Conservation (phyloP, 2,797 vertebrate genomes). For the Sardinella longiceps region DNA sequence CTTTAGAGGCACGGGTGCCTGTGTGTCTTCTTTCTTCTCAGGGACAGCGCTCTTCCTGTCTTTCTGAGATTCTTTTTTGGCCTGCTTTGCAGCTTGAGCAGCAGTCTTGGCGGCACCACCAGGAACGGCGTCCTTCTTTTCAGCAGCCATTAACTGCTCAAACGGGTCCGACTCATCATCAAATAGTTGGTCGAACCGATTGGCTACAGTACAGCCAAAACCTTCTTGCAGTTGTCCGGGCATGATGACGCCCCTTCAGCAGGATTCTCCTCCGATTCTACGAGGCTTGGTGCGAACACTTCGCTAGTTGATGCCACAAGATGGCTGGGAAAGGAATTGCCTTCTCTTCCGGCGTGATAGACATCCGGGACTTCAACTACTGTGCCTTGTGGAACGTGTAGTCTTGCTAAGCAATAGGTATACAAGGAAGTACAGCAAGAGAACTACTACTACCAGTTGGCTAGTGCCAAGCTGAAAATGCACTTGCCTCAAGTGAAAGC, state of each 20-base stretch:
- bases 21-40: conserved; percentile 87
- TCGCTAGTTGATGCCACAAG: conserved; percentile 93
- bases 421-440: fast-evolving
- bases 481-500: not conserved
- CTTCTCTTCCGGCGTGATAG: conserved; percentile 96
- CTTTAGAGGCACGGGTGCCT: conserved; percentile 85
- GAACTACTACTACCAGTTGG: fast-evolving
- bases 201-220: conserved; percentile 96
- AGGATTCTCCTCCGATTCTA: conserved; percentile 97
- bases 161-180: conserved; percentile 97
- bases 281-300: conserved; percentile 90
- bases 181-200: conserved; percentile 98
- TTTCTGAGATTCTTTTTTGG: conserved; percentile 93
- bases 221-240: conserved; percentile 99
- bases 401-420: conserved; percentile 54
- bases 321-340: conserved; percentile 93
- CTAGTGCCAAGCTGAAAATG: not conserved
- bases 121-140: conserved; percentile 87
- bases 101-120: conserved; percentile 85
- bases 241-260: conserved; percentile 98
- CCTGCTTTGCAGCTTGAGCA: conserved; percentile 85
- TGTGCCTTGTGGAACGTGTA: conserved; percentile 77
- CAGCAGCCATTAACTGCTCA: conserved; percentile 90
- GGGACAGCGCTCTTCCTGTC: conserved; percentile 85
- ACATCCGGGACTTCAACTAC: conserved; percentile 85